Evolutionary conservation across 2,113 vertebrate species (phyloP).

Genomic region (Podocnemis expansa): DNA sequence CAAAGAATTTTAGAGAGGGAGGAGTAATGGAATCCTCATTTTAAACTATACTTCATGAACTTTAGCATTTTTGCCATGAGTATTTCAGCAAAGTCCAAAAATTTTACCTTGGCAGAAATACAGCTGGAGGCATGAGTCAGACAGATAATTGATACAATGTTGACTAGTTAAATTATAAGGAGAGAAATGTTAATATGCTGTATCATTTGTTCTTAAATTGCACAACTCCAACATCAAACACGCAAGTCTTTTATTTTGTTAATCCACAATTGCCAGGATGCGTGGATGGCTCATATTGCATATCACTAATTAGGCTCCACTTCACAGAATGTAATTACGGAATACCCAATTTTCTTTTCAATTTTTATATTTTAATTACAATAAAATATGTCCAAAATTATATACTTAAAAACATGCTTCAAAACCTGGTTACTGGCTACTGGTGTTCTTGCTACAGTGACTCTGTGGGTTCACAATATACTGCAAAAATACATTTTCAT

Average conservation of each 20-base stretch:
- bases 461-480: background rate
- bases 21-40: background rate
- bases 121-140: slow-evolving; percentile 35
- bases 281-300: background rate
- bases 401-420: background rate
- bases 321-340: background rate
- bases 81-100: background rate
- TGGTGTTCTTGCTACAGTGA: background rate
- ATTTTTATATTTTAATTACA: background rate
- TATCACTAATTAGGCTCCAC: background rate
- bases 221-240: background rate
- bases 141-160: slow-evolving; percentile 11
- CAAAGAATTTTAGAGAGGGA: background rate
- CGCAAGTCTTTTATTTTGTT: background rate
- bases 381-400: background rate
- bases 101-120: slow-evolving; percentile 28
- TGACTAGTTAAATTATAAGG: slow-evolving; percentile 39
- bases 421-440: background rate
- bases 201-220: slow-evolving; percentile 38
- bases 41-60: slow-evolving; percentile 4
- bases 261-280: background rate
- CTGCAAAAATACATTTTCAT: background rate
- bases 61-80: slow-evolving; percentile 7
- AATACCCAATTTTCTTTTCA: background rate
- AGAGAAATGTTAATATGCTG: background rate